Percentiles rank a stretch among this genome's conserved stretches.
Evolutionary conservation across 2,888 invertebrate species (phyloP).

Genomic region (Metellina segmentata): DNA sequence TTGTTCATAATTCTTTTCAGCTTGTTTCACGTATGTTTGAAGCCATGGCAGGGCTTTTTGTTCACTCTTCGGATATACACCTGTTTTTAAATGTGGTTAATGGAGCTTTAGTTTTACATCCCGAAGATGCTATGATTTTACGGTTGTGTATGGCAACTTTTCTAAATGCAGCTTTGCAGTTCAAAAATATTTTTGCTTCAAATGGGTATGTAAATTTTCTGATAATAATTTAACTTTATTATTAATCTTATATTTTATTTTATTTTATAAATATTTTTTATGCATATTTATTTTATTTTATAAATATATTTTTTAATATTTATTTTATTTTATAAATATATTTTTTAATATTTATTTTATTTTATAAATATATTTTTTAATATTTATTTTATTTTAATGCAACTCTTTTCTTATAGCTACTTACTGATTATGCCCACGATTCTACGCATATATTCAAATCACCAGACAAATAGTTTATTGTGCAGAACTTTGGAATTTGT

Average conservation of each 20-base stretch:
- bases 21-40: conserved; percentile 97
- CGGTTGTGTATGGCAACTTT: conserved; percentile 98
- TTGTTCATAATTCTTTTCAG: conserved; percentile 45
- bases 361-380: too few species aligned
- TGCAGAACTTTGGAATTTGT: conserved; percentile 98
- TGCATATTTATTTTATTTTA: neutral
- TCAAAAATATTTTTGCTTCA: conserved; percentile 98
- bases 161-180: conserved; percentile 98
- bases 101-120: conserved; percentile 96
- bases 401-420: conserved; percentile 84
- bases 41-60: conserved; percentile 98
- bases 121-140: conserved; percentile 97
- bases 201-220: conserved; percentile 86
- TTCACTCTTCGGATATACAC: conserved; percentile 97
- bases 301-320: conserved; percentile 1
- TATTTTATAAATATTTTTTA: neutral
- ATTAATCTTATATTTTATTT: too few species aligned
- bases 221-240: neutral
- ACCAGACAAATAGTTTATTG: conserved; percentile 97
- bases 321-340: too few species aligned
- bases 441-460: conserved; percentile 96
- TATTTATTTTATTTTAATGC: neutral
- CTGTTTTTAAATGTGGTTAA: conserved; percentile 98
- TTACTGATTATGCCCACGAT: conserved; percentile 98
- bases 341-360: too few species aligned